Percentiles rank a stretch among this genome's conserved stretches.
These are phyloP conservation scores for Lophius piscatorius DNA, from an alignment of 2,113 vertebrate species.

Conservation along the genomic window DNA sequence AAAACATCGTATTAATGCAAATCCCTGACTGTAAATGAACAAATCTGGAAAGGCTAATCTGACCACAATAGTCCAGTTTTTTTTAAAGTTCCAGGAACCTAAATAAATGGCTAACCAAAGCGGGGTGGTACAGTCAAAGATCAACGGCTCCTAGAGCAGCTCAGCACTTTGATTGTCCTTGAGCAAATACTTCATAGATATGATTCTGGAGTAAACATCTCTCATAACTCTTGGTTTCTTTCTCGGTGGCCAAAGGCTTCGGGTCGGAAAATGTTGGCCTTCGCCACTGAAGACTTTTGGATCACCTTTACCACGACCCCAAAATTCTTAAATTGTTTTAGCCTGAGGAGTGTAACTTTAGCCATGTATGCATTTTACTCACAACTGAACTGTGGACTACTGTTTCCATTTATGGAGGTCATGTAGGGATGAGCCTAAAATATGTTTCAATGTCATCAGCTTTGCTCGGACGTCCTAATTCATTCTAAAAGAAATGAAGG, in stretches of 20 bases:
- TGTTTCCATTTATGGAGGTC: background rate
- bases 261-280: slow-evolving; percentile 7
- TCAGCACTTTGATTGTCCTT: background rate
- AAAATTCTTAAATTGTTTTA: slow-evolving; percentile 37
- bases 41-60: slow-evolving; percentile 17
- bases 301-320: slow-evolving; percentile 35
- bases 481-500: too few species aligned
- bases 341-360: slow-evolving; percentile 40
- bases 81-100: slow-evolving; percentile 22
- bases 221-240: background rate
- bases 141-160: background rate
- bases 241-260: slow-evolving; percentile 1
- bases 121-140: slow-evolving; percentile 5
- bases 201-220: background rate
- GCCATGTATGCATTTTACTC: slow-evolving; percentile 12
- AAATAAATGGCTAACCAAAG: slow-evolving; percentile 4
- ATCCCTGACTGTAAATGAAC: too few species aligned
- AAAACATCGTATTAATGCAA: too few species aligned
- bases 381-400: background rate
- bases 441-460: background rate
- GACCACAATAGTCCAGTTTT: slow-evolving; percentile 19
- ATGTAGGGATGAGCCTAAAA: background rate
- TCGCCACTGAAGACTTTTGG: slow-evolving; percentile 1
- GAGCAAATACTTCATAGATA: background rate
- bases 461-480: background rate